Base-by-base conservation (phyloP, 2,888 invertebrate species). In the Prosopocoilus inquinatus region DNA sequence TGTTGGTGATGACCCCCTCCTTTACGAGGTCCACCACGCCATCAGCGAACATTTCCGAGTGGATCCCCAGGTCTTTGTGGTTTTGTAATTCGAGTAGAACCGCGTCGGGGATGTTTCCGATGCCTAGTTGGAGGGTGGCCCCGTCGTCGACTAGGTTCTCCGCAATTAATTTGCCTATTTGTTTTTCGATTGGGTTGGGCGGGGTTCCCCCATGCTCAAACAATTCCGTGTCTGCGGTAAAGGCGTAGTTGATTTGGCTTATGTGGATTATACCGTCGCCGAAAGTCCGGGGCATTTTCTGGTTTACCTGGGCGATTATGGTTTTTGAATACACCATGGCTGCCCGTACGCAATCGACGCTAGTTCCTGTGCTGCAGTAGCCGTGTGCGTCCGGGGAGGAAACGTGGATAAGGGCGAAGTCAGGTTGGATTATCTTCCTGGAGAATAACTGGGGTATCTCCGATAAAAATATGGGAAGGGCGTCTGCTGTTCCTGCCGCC, bases 41-140 rank as follows among this genome's bases (percentile, higher is more conserved):
- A 63, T 84, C 84, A 47, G 81, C 80, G 66, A 87, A 81, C 80
- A 86, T 83, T 68, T 86, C 86, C 0, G 85, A 81, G 71, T 86
- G 86, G 36, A 86, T 75, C 1, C 86, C 86, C 1, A 87, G 75
- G 65, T 87, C 81, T 62, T 82, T 83, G 70, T 86, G 86, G 57
- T 77, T 74, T 1, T 67, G 72, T 39, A 86, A 72, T 16, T 79
- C 77, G 5, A 79, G 75, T 8, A 86, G 72, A 0, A 84, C 82
- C 3, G 84, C 82, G 65, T 87, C 84, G 0, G 86, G 86, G 62
- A 86, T 84, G 54, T 80, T 81, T 9, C 86, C 86, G 61, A 86
- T 83, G 52, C 85, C 85, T 79, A 86, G 82, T 67, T 86, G 86
- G 55, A 86, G 70, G 1, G 86, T 86, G 9, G 85, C 84, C 16